These are phyloP conservation scores for Antennarius maculatus DNA, from an alignment of 2,797 vertebrate species.

Conservation along the genomic window DNA sequence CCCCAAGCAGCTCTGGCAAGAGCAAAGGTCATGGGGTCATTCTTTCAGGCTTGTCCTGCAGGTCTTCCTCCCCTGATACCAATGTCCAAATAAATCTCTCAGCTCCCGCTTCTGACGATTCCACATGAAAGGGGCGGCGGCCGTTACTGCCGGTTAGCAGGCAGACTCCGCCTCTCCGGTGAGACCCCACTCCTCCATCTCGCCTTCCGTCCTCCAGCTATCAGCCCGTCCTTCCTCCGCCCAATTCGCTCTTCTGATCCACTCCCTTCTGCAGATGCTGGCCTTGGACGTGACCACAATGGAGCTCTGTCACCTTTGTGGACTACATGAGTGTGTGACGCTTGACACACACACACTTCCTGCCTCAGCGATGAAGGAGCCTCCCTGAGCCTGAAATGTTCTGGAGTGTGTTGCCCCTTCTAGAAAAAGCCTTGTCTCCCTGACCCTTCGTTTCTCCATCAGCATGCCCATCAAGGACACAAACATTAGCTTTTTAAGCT, in stretches of 20 bases:
- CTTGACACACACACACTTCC: too few species aligned
- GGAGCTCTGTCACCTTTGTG: slow-evolving; percentile 43
- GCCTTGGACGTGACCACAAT: slow-evolving; percentile 64
- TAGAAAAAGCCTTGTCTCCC: too few species aligned
- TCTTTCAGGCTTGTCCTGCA: slow-evolving; percentile 74
- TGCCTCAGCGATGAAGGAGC: too few species aligned
- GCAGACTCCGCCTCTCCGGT: slow-evolving; percentile 50
- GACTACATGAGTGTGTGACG: too few species aligned
- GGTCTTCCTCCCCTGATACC: slow-evolving; percentile 59
- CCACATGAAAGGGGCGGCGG: slow-evolving; percentile 64
- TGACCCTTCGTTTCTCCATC: too few species aligned
- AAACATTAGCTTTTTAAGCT: too few species aligned
- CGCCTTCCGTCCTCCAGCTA: slow-evolving; percentile 58
- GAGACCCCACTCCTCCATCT: slow-evolving; percentile 49
- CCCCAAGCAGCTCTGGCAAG: slow-evolving; percentile 63
- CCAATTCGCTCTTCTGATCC: slow-evolving; percentile 44
- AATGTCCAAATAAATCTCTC: slow-evolving; percentile 68
- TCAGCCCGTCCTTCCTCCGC: slow-evolving; percentile 51
- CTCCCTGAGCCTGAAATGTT: too few species aligned
- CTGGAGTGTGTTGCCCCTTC: too few species aligned
- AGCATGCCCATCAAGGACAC: too few species aligned
- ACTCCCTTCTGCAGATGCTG: slow-evolving; percentile 46
- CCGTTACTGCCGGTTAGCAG: slow-evolving; percentile 62
- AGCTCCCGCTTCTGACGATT: slow-evolving; percentile 25
- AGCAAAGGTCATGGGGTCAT: slow-evolving; percentile 69